Base-by-base conservation (phyloP, 2,113 vertebrate genomes). In the Festucalex cinctus region DNA sequence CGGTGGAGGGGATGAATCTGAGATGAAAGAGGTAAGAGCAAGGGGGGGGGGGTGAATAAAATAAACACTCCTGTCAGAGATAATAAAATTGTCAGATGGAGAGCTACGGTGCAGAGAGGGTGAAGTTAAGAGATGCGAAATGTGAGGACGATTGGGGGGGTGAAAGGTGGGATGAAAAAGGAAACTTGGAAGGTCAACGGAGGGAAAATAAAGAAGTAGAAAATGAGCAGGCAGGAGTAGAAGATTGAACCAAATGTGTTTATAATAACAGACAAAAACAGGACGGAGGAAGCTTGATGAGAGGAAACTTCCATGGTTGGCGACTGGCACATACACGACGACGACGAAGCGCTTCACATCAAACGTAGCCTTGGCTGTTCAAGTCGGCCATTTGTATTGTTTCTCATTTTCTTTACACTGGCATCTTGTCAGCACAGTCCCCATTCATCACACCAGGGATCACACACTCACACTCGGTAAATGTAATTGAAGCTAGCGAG, bases 31-130 rank as follows among this genome's bases (percentile, higher is more conserved):
- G 67, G 41, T 51, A 65, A 65, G 63, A 78, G 72, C 37, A 9
- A 13, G 13, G 26, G 14, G 12, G 12, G 12, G 22, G 16, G 16
- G 16, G 32, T 57, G 75, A 82, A 78, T 73, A 62, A 62, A 49
- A 49, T 68, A 70, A 82, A 70, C 76, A 78, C 68, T 73, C 78
- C 69, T 82, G 82, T 82, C 82, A 76, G 62, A 83, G 72, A 81
- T 83, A 75, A 78, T 84, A 78, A 68, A 86, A 84, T 72, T 70
- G 75, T 78, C 64, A 67, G 78, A 83, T 70, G 78, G 83, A 69
- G 66, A 74, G 78, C 67, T 64, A 61, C 19, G 51, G 58, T 36
- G n/a, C 54, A 68, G 63, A 73, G 73, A 54, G 48, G 46, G 58
- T 63, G 57, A 67, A 67, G 78, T 69, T 70, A 53, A 76, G 68